Evolutionary conservation across 2,888 invertebrate species (phyloP).

Genomic region (Rugalucina vietnamica): DNA sequence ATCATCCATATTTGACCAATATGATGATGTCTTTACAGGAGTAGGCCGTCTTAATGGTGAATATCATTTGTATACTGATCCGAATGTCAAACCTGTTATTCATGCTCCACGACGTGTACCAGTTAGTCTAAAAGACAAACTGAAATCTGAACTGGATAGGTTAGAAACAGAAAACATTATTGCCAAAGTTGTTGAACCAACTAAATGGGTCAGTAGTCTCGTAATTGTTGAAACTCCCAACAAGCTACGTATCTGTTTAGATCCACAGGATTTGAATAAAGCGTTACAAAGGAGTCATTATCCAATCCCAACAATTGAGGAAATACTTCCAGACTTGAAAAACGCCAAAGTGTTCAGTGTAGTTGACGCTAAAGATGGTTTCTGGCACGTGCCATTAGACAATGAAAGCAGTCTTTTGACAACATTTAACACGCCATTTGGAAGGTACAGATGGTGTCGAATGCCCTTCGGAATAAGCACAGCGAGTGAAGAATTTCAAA

Average conservation of each 20-base stretch:
- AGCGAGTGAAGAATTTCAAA: slow-evolving; percentile 62
- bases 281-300: slow-evolving; percentile 52
- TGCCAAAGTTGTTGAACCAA: slow-evolving; percentile 22
- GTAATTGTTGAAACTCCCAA: slow-evolving; percentile 37
- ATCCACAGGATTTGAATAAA: slow-evolving; percentile 61
- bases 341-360: slow-evolving; percentile 60
- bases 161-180: slow-evolving; percentile 29
- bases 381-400: slow-evolving; percentile 59
- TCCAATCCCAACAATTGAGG: slow-evolving; percentile 57
- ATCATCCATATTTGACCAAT: too few relatives aligned
- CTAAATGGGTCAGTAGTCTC: slow-evolving; percentile 45
- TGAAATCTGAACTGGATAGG: slow-evolving; percentile 33
- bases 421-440: slow-evolving; percentile 62
- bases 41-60: slow-evolving; percentile 39
- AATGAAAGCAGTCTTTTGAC: slow-evolving; percentile 54
- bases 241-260: slow-evolving; percentile 43
- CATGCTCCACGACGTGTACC: slow-evolving; percentile 40
- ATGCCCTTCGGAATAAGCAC: slow-evolving; percentile 62
- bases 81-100: slow-evolving; percentile 15
- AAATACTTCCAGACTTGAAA: slow-evolving; percentile 57
- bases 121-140: slow-evolving; percentile 23
- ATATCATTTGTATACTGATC: neutral
- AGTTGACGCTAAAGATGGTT: slow-evolving; percentile 58
- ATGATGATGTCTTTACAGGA: too few relatives aligned
- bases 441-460: slow-evolving; percentile 58